Percentiles rank a stretch among this genome's conserved stretches.
Evolutionary conservation across 2,113 vertebrate species (phyloP).

Genomic region (Nansenia antarctica): DNA sequence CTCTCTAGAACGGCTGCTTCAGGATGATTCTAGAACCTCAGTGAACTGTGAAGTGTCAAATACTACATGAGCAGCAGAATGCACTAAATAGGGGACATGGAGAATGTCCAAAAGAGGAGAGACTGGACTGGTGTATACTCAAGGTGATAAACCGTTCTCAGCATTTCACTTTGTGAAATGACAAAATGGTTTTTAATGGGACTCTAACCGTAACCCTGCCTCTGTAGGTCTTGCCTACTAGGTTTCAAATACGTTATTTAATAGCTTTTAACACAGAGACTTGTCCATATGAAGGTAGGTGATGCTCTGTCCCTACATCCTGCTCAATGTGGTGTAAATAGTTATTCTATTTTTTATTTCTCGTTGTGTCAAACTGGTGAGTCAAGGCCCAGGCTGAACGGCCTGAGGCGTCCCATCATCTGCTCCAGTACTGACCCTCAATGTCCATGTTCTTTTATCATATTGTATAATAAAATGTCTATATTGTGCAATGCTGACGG

Average conservation of each 20-base stretch:
- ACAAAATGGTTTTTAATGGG: too few relatives aligned
- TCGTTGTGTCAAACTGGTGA: neutral
- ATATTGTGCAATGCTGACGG: too few relatives aligned
- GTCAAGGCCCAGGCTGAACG: too few relatives aligned
- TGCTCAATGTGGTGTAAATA: too few relatives aligned
- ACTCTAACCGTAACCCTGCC: neutral
- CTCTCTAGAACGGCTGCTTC: neutral
- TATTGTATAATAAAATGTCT: too few relatives aligned
- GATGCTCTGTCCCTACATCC: neutral
- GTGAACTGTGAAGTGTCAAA: slow-evolving; percentile 6
- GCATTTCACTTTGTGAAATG: too few relatives aligned
- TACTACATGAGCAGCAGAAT: neutral
- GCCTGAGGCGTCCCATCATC: too few relatives aligned
- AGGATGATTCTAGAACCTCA: neutral
- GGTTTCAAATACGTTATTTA: neutral
- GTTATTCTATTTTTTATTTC: neutral
- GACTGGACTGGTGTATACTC: too few relatives aligned
- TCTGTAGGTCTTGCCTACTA: neutral
- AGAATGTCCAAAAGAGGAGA: neutral
- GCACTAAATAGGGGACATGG: neutral
- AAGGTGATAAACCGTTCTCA: too few relatives aligned
- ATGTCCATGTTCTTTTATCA: too few relatives aligned
- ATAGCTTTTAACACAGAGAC: slow-evolving; percentile 5
- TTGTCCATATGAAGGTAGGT: neutral
- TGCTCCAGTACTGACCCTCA: too few relatives aligned